phyloP scores from a whole-genome alignment of 1,140 invertebrate genomes.

The Hermatobates lingyangjiaoensis region DNA sequence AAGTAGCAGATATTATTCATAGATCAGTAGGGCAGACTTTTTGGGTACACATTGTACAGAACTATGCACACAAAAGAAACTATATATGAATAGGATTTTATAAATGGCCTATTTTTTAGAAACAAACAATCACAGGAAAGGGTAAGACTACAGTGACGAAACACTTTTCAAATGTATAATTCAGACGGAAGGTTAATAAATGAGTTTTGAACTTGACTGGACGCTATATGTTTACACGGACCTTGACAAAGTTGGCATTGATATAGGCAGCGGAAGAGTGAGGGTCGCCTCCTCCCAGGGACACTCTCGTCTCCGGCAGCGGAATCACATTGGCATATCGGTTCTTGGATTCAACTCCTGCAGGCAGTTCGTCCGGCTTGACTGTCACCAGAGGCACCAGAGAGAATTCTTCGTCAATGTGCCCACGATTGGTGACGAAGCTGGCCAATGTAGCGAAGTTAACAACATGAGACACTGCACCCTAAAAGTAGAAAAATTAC shows the following conservation, averaged over 20 bases:
- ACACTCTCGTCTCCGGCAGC: conserved; percentile 69
- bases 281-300: conserved; percentile 18
- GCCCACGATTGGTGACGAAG: conserved; percentile 48
- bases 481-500: conserved; percentile 27
- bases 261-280: conserved; percentile 69
- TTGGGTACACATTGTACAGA: no score
- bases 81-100: no score
- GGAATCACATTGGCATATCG: conserved; percentile 86
- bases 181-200: no score
- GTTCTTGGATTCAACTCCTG: conserved; percentile 76
- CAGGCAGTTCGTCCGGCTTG: conserved; percentile 59
- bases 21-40: no score
- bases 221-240: conserved; percentile 20
- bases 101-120: no score
- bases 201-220: no score
- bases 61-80: no score
- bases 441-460: conserved; percentile 53
- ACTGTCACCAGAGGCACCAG: conserved; percentile 57
- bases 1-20: no score
- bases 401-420: conserved; percentile 55
- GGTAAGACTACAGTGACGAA: no score
- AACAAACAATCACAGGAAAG: no score
- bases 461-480: conserved; percentile 44
- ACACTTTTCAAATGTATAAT: no score
- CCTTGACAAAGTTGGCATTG: conserved; percentile 75